phyloP scores from a whole-genome alignment of 2,888 invertebrate species.

The Enoplolaimus lenunculus region DNA sequence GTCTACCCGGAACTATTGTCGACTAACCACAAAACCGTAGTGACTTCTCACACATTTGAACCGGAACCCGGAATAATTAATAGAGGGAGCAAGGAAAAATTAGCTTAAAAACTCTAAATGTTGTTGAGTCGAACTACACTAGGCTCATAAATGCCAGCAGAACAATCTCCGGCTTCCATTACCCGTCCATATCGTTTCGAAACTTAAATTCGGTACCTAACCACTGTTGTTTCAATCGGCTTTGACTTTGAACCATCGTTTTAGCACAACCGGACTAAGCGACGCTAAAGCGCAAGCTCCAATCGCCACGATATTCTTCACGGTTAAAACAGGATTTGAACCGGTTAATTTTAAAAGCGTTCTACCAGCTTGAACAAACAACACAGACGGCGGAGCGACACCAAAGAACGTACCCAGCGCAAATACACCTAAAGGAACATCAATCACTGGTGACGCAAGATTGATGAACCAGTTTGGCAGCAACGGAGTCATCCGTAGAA shows the following conservation, averaged over 20 bases:
- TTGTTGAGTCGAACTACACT: too few relatives aligned
- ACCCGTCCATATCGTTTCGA: too few relatives aligned
- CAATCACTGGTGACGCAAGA: constrained; percentile 84
- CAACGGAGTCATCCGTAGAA: constrained; percentile 88
- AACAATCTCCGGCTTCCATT: too few relatives aligned
- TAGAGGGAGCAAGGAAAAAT: too few relatives aligned
- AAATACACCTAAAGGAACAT: constrained; percentile 80
- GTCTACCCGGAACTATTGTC: too few relatives aligned
- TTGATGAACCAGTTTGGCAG: constrained; percentile 99
- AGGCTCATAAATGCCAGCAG: too few relatives aligned
- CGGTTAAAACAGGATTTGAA: constrained; percentile 70
- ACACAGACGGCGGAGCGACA: constrained; percentile 87
- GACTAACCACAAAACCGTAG: too few relatives aligned
- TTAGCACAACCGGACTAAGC: constrained; percentile 66
- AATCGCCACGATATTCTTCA: constrained; percentile 65
- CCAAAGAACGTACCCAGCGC: constrained; percentile 86
- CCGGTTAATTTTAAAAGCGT: constrained; percentile 82
- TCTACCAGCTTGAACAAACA: constrained; percentile 92
- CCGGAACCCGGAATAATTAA: too few relatives aligned
- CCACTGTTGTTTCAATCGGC: too few relatives aligned
- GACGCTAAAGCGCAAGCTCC: constrained; percentile 65
- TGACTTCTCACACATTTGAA: too few relatives aligned
- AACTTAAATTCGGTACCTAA: too few relatives aligned
- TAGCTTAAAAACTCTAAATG: too few relatives aligned
- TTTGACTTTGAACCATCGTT: not conserved